Evolutionary conservation across 2,888 invertebrate genomes (phyloP).

Genomic region (Pyrgus malvae): DNA sequence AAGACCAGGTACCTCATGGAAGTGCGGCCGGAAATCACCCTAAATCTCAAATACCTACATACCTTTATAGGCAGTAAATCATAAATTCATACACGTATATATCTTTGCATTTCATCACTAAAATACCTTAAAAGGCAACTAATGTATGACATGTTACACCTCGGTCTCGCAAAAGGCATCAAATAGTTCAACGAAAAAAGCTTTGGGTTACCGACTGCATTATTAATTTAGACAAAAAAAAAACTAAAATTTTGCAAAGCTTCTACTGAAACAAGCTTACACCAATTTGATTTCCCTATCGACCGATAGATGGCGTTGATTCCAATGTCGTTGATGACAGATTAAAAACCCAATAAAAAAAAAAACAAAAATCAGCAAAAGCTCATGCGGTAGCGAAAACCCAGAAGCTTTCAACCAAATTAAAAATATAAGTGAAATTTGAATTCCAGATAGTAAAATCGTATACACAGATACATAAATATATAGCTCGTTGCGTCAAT

Average conservation of each 20-base stretch:
- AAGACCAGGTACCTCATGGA: too few species aligned
- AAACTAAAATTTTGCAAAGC: conserved; percentile 9
- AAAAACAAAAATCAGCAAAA: conserved; percentile 41
- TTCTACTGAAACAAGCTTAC: conserved; percentile 11
- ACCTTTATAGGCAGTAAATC: too few species aligned
- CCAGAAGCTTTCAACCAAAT: conserved; percentile 71
- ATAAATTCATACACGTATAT: too few species aligned
- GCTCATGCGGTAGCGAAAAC: conserved; percentile 68
- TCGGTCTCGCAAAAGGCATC: neutral
- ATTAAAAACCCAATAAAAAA: conserved; percentile 34
- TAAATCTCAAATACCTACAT: too few species aligned
- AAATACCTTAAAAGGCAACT: neutral
- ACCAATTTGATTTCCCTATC: conserved; percentile 5
- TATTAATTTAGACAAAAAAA: neutral
- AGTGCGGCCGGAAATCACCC: too few species aligned
- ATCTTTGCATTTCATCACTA: neutral
- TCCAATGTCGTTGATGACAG: conserved; percentile 33
- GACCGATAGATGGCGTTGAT: conserved; percentile 16
- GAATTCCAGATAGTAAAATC: neutral
- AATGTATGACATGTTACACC: neutral
- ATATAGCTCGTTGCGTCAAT: conserved; percentile 58
- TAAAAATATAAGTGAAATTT: conserved; percentile 28
- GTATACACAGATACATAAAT: conserved; percentile 40
- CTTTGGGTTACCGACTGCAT: conserved; percentile 65
- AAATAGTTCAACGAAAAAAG: conserved; percentile 42